Evolutionary conservation across 2,113 vertebrate genomes (phyloP).

Genomic region (Corydoras maculifer): DNA sequence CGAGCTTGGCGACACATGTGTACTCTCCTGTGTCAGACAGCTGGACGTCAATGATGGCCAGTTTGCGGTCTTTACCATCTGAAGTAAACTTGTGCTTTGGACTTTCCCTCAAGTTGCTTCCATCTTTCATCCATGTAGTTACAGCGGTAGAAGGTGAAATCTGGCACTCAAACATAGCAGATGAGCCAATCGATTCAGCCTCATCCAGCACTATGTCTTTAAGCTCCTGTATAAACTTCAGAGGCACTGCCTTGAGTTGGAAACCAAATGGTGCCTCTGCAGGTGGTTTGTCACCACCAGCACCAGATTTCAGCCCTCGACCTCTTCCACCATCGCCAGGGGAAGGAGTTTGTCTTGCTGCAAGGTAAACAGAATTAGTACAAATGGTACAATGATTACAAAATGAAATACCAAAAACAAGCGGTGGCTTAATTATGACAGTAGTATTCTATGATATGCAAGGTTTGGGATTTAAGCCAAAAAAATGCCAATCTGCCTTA

Average conservation of each 20-base stretch:
- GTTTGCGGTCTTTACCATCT: slow-evolving; percentile 94
- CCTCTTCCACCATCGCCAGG: slow-evolving; percentile 83
- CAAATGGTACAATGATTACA: no score
- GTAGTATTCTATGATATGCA: no score
- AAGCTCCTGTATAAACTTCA: slow-evolving; percentile 53
- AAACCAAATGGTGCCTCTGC: slow-evolving; percentile 89
- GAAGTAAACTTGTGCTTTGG: slow-evolving; percentile 95
- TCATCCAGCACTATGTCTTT: slow-evolving; percentile 86
- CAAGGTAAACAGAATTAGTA: slow-evolving; percentile 50
- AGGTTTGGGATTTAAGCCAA: no score
- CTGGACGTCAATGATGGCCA: slow-evolving; percentile 92
- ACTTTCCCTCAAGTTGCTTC: slow-evolving; percentile 85
- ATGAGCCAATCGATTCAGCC: slow-evolving; percentile 88
- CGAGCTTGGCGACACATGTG: slow-evolving; percentile 85
- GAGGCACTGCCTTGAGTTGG: slow-evolving; percentile 89
- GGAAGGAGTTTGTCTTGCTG: slow-evolving; percentile 89
- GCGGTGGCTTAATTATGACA: no score
- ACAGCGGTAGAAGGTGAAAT: slow-evolving; percentile 92
- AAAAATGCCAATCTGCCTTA: no score
- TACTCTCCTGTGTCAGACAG: slow-evolving; percentile 95
- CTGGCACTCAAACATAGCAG: slow-evolving; percentile 92
- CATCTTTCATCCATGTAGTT: slow-evolving; percentile 94
- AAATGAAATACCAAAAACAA: no score
- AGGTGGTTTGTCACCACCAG: slow-evolving; percentile 81
- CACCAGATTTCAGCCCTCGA: slow-evolving; percentile 81